Percentiles rank a stretch among this genome's conserved stretches.
Conservation (phyloP, 2,113 vertebrate genomes). For the Corapipo altera region DNA sequence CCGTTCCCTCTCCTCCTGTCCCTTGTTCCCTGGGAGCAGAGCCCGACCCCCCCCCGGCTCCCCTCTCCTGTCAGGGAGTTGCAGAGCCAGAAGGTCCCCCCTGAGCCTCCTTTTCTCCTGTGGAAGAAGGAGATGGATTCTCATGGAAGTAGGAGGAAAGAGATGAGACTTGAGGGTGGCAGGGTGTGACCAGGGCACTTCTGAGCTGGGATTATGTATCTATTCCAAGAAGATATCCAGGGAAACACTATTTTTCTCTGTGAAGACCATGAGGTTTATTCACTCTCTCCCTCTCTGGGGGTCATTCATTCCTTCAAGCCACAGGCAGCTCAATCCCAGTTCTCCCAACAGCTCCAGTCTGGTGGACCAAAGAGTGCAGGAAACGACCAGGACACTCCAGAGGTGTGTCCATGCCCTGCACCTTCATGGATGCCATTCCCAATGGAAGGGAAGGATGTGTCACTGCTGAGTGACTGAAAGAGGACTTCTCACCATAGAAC, state of each 20-base stretch:
- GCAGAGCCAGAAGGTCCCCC: neutral
- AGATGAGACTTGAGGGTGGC: neutral
- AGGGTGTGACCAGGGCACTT: neutral
- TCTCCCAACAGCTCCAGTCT: neutral
- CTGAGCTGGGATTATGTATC: neutral
- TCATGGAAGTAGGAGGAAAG: neutral
- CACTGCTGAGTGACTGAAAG: neutral
- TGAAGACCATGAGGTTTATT: too few relatives aligned
- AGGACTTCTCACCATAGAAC: neutral
- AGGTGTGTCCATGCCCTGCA: neutral
- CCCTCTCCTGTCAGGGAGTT: neutral
- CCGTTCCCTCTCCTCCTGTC: neutral
- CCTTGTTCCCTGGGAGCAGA: neutral
- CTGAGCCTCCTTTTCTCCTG: neutral
- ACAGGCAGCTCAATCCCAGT: neutral
- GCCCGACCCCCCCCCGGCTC: neutral
- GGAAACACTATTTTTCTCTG: neutral
- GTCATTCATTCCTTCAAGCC: neutral
- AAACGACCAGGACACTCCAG: neutral
- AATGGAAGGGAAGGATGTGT: neutral
- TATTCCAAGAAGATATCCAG: accelerated
- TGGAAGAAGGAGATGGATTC: neutral
- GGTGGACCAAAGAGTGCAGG: neutral
- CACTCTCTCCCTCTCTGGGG: too few relatives aligned
- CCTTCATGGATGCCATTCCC: neutral